phyloP scores from a whole-genome alignment of 1,140 invertebrate genomes.

The Platyscapa corneri region DNA sequence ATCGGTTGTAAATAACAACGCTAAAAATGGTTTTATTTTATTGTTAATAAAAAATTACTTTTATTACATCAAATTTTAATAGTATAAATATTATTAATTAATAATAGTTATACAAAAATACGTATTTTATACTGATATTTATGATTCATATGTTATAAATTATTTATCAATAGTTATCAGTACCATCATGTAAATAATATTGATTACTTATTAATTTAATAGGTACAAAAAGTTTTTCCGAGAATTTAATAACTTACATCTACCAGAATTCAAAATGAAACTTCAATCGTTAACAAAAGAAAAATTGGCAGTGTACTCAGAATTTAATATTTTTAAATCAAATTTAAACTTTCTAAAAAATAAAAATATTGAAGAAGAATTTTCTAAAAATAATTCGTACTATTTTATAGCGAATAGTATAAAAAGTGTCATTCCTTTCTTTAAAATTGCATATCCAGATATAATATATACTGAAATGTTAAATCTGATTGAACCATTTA shows the following conservation, averaged over 20 bases:
- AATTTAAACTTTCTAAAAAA: not conserved
- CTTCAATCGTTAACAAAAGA: not conserved
- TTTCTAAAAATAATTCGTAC: constrained; percentile 61
- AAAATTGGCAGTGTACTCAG: not conserved
- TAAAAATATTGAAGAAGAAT: not conserved
- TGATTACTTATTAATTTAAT: not conserved
- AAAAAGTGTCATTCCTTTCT: constrained; percentile 80
- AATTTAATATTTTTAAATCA: not conserved
- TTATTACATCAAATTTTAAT: too few species aligned
- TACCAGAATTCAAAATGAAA: not conserved
- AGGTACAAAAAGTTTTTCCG: not conserved
- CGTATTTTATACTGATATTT: too few species aligned
- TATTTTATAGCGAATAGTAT: constrained; percentile 73
- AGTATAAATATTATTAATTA: too few species aligned
- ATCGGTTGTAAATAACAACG: too few species aligned
- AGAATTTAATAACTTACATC: not conserved
- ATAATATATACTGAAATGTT: constrained; percentile 76
- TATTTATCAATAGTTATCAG: too few species aligned
- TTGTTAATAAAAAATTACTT: too few species aligned
- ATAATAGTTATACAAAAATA: too few species aligned
- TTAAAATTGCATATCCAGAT: constrained; percentile 86
- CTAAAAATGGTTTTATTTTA: too few species aligned
- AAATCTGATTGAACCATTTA: constrained; percentile 77
- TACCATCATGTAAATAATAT: not conserved
- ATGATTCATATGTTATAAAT: too few species aligned